phyloP scores from a whole-genome alignment of 2,888 invertebrate species.

The Melipona beecheii region DNA sequence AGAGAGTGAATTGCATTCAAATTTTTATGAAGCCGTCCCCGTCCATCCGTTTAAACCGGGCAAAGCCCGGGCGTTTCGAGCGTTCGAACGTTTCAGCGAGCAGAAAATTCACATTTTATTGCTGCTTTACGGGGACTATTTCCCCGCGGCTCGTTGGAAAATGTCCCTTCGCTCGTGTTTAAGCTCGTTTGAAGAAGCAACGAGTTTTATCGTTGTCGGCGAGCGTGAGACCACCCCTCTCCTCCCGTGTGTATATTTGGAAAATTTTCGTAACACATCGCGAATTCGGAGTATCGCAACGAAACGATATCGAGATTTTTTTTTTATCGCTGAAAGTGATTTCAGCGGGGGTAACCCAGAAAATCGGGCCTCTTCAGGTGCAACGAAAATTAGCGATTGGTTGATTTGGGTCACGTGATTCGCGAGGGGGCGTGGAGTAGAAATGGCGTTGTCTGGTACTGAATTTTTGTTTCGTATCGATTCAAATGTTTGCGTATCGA shows the following conservation, averaged over 20 bases:
- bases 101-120: conserved; percentile 45
- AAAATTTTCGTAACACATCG: neutral
- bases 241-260: neutral
- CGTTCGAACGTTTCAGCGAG: conserved; percentile 29
- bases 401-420: no score
- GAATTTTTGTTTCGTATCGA: no score
- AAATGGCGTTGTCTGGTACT: no score
- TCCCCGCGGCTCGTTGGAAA: conserved; percentile 11
- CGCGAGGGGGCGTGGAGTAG: no score
- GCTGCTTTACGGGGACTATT: conserved; percentile 22
- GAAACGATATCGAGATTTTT: no score
- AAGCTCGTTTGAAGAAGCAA: neutral
- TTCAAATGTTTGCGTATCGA: no score
- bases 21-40: conserved; percentile 43
- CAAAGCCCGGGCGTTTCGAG: conserved; percentile 19
- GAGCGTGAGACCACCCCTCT: neutral
- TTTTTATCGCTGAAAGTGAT: no score
- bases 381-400: no score
- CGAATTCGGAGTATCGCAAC: neutral
- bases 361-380: no score
- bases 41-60: conserved; percentile 5
- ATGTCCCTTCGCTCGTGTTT: conserved; percentile 14
- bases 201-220: neutral
- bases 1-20: conserved; percentile 27
- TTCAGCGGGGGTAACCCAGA: no score